phyloP scores from a whole-genome alignment of 2,797 vertebrate genomes.

The Ciconia nigra region DNA sequence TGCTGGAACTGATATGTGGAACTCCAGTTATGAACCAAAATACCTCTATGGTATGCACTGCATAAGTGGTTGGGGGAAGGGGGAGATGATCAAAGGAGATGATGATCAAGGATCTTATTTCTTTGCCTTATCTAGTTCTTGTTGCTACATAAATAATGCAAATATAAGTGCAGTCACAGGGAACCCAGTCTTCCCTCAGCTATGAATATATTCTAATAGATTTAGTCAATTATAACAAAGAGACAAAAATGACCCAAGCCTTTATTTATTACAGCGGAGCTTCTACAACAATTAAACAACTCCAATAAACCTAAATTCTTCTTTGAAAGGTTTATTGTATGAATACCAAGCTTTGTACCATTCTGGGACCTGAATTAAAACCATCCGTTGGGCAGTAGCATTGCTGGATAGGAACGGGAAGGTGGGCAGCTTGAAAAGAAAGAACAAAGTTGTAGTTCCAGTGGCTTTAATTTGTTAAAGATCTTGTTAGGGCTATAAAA shows the following conservation, averaged over 20 bases:
- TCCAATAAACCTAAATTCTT: background rate
- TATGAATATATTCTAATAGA: constrained; percentile 47
- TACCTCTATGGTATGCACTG: background rate
- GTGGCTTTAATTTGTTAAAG: constrained; percentile 55
- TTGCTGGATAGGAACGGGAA: background rate
- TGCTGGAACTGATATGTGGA: background rate
- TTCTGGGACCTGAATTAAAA: constrained; percentile 45
- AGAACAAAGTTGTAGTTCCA: constrained; percentile 20
- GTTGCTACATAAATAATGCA: constrained; percentile 62
- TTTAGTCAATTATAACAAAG: constrained; percentile 8
- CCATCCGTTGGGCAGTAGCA: background rate
- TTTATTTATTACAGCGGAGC: background rate
- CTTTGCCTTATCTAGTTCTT: constrained; percentile 48
- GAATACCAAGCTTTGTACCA: background rate
- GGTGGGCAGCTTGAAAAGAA: constrained; percentile 17
- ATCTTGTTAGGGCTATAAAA: constrained; percentile 12
- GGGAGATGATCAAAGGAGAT: constrained; percentile 32
- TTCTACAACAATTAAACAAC: constrained; percentile 14
- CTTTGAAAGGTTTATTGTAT: background rate
- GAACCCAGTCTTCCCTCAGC: constrained; percentile 38
- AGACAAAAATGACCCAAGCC: background rate
- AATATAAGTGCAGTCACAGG: constrained; percentile 21
- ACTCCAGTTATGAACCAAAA: background rate
- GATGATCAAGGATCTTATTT: constrained; percentile 52
- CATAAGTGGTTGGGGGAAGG: background rate